A percentile compares a stretch with the other conserved stretches of the same genome.
phyloP scores from a whole-genome alignment of 1,140 invertebrate species.

The Amyelois transitella region DNA sequence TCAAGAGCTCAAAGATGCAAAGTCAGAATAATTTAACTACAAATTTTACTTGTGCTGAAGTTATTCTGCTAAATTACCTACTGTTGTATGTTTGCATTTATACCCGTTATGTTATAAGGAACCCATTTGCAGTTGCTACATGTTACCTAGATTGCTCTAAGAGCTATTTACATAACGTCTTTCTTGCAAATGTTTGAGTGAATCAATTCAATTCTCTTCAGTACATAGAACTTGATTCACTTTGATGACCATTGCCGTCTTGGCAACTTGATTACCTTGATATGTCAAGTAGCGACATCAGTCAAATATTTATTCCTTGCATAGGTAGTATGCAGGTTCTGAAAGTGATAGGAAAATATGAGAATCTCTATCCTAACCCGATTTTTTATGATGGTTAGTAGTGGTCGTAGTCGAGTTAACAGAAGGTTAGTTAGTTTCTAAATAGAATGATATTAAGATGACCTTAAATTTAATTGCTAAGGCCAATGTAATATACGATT shows the following conservation, averaged over 20 bases:
- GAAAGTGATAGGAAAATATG: slow-evolving; percentile 35
- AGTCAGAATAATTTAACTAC: no score
- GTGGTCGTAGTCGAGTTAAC: slow-evolving; percentile 3
- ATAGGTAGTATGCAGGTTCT: slow-evolving; percentile 1
- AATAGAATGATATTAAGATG: slow-evolving; percentile 34
- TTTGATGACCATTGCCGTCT: slow-evolving; percentile 20
- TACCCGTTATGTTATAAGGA: slow-evolving; percentile 59
- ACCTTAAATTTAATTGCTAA: slow-evolving; percentile 38
- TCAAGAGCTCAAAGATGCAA: no score
- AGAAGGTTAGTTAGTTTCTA: slow-evolving; percentile 23
- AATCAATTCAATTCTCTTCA: slow-evolving; percentile 38
- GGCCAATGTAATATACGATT: slow-evolving; percentile 19
- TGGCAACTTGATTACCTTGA: slow-evolving; percentile 33
- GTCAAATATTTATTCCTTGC: not conserved
- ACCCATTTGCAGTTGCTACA: slow-evolving; percentile 49
- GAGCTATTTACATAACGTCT: slow-evolving; percentile 35
- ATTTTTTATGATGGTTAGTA: slow-evolving; percentile 6
- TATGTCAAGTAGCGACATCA: slow-evolving; percentile 12
- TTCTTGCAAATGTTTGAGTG: slow-evolving; percentile 41
- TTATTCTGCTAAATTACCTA: slow-evolving; percentile 17
- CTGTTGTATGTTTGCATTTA: slow-evolving; percentile 20
- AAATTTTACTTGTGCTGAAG: no score
- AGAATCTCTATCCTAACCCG: slow-evolving; percentile 10
- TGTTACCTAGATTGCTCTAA: slow-evolving; percentile 49
- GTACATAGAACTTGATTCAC: slow-evolving; percentile 19